Conservation (phyloP, 2,797 vertebrate genomes). For the Ciconia nigra region DNA sequence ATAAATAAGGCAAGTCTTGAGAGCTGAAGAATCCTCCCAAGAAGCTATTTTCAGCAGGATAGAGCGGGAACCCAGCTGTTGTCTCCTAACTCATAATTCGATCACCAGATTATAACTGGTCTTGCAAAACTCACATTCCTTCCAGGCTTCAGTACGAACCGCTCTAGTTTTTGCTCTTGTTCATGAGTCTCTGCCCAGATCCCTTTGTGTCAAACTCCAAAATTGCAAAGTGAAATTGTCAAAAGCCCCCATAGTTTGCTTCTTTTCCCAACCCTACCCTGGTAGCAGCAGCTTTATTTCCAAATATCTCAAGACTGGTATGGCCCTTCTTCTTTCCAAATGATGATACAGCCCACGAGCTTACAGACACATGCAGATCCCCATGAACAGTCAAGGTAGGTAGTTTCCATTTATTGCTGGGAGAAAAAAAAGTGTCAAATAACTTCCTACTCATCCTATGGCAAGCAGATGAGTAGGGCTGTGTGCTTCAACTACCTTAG, state of each 20-base stretch:
- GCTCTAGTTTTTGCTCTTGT: neutral
- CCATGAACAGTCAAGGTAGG: neutral
- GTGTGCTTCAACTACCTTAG: constrained; percentile 37
- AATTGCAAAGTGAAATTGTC: neutral
- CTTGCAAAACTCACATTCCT: neutral
- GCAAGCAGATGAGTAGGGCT: constrained; percentile 1
- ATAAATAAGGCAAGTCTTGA: neutral
- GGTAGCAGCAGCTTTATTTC: neutral
- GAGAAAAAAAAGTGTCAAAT: constrained; percentile 8
- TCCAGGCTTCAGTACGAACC: neutral
- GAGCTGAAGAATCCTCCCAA: neutral
- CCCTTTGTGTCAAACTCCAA: neutral
- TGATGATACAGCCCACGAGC: neutral
- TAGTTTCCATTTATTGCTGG: constrained; percentile 37
- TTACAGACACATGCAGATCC: neutral
- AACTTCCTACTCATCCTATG: constrained; percentile 41
- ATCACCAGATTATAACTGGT: neutral
- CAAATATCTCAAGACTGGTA: neutral
- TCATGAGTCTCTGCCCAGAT: neutral
- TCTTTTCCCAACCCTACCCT: neutral
- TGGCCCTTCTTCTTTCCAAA: neutral
- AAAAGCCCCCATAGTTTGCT: neutral
- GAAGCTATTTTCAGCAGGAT: neutral
- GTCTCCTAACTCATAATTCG: neutral
- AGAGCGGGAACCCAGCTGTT: neutral